Evolutionary conservation across 1,140 invertebrate genomes (phyloP).

Genomic region (Microplitis mediator): DNA sequence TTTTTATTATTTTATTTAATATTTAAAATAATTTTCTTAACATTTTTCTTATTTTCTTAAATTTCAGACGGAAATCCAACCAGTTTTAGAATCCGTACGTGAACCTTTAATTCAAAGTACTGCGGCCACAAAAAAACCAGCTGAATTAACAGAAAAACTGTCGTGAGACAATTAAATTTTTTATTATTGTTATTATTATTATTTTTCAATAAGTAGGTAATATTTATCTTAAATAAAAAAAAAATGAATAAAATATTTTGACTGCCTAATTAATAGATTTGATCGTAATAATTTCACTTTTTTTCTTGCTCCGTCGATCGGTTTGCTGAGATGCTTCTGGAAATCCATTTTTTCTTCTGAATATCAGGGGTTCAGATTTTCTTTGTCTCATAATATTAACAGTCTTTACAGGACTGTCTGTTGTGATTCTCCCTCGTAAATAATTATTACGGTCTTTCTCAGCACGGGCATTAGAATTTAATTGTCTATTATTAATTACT

Average conservation of each 20-base stretch:
- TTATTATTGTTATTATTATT: neutral
- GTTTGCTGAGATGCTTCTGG: slow-evolving; percentile 37
- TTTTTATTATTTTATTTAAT: neutral
- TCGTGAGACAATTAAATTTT: slow-evolving; percentile 8
- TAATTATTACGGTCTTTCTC: slow-evolving; percentile 9
- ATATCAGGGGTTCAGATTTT: slow-evolving; percentile 42
- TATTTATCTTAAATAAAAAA: neutral
- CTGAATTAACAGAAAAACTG: slow-evolving; percentile 19
- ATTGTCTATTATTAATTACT: neutral
- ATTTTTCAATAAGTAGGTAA: neutral
- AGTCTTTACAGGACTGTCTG: slow-evolving; percentile 48
- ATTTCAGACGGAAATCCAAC: no score
- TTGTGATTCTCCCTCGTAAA: slow-evolving; percentile 20
- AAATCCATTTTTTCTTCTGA: slow-evolving; percentile 45
- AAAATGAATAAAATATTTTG: neutral
- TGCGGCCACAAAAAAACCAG: neutral
- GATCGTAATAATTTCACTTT: slow-evolving; percentile 21
- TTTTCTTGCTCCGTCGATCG: neutral
- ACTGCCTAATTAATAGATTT: neutral
- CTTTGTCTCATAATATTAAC: slow-evolving; percentile 40
- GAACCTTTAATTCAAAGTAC: neutral
- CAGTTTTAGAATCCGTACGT: no score
- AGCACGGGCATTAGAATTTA: slow-evolving; percentile 12
- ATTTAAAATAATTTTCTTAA: neutral
- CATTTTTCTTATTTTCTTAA: neutral